Conservation (phyloP, 2,113 vertebrate species). For the Burhinus oedicnemus region DNA sequence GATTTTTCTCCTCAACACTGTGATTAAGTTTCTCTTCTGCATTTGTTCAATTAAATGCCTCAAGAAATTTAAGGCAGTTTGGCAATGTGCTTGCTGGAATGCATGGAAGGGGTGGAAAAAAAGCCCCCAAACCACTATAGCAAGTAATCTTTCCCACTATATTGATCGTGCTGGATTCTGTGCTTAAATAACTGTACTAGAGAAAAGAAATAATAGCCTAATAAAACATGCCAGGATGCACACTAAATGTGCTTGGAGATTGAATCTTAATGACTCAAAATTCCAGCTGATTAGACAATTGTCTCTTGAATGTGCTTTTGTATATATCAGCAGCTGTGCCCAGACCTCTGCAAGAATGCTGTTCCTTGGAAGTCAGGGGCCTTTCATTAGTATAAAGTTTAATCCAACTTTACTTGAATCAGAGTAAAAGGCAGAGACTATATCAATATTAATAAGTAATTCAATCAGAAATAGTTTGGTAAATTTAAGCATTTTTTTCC, state of each 20-base stretch:
- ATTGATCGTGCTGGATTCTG: background rate
- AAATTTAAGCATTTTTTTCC: background rate
- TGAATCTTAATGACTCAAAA: slow-evolving; percentile 3
- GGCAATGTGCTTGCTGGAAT: background rate
- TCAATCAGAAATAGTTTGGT: background rate
- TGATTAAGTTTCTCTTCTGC: background rate
- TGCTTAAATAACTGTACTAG: background rate
- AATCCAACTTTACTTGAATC: background rate
- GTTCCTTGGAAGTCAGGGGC: background rate
- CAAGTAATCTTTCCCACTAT: background rate
- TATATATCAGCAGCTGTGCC: background rate
- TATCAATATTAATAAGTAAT: background rate
- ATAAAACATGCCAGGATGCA: background rate
- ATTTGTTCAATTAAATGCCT: background rate
- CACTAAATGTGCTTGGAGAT: background rate
- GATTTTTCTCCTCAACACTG: background rate
- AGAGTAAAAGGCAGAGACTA: background rate
- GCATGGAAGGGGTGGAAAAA: background rate
- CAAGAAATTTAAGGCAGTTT: background rate
- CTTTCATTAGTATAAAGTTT: background rate
- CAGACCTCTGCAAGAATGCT: background rate
- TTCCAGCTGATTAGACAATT: slow-evolving; percentile 40
- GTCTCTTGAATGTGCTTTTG: slow-evolving; percentile 15
- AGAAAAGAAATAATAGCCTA: background rate
- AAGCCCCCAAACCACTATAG: background rate